Evolutionary conservation across 2,888 invertebrate genomes (phyloP).

Genomic region (Metalampra italica): DNA sequence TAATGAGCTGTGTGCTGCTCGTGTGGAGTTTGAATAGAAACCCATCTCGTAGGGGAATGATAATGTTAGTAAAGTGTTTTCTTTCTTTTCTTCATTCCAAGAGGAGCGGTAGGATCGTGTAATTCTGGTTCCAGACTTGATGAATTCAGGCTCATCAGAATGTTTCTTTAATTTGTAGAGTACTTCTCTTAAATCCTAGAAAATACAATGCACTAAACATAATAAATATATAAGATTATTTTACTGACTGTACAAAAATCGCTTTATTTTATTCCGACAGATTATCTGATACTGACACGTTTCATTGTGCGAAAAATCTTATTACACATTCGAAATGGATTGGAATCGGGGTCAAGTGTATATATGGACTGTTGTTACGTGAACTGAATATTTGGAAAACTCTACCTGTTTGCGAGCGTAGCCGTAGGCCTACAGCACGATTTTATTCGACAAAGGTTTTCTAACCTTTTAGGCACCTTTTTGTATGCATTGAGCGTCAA

Average conservation of each 20-base stretch:
- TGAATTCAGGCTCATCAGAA: too few species aligned
- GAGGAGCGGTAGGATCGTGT: background rate
- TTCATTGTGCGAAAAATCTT: slow-evolving; percentile 27
- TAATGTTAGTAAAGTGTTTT: background rate
- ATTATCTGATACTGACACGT: background rate
- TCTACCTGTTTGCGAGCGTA: slow-evolving; percentile 3
- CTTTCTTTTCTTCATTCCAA: background rate
- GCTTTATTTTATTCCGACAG: too few species aligned
- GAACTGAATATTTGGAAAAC: slow-evolving; percentile 34
- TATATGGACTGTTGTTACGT: slow-evolving; percentile 22
- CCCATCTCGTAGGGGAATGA: background rate
- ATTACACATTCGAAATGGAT: slow-evolving; percentile 43
- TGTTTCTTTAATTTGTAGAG: too few species aligned
- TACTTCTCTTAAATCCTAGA: too few species aligned
- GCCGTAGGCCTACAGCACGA: slow-evolving; percentile 13
- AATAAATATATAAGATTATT: too few species aligned
- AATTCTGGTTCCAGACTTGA: too few species aligned
- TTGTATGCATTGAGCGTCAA: slow-evolving; percentile 38
- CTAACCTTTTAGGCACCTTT: slow-evolving; percentile 26
- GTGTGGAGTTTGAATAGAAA: background rate
- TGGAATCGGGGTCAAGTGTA: slow-evolving; percentile 43
- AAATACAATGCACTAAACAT: too few species aligned
- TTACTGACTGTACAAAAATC: too few species aligned
- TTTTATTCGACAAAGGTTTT: slow-evolving; percentile 32
- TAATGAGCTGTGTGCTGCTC: background rate